Conservation (phyloP, 2,888 invertebrate genomes). For the Andricus quercusramuli region DNA sequence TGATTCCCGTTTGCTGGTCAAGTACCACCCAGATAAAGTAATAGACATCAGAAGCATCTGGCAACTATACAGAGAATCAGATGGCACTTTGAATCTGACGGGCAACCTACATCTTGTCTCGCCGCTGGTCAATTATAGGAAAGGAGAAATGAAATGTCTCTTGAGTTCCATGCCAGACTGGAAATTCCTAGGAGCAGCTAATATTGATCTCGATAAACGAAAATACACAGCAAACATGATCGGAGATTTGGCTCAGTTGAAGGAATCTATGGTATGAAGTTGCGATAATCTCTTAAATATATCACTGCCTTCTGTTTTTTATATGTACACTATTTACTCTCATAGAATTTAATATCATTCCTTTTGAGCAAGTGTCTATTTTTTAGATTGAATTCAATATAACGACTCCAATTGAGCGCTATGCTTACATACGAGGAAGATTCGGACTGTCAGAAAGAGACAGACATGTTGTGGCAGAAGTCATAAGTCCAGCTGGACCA, state of each 20-base stretch:
- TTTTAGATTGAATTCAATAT: constrained; percentile 81
- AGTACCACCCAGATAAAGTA: constrained; percentile 85
- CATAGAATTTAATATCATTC: neutral
- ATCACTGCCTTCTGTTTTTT: no score
- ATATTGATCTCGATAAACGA: constrained; percentile 86
- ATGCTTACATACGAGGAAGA: constrained; percentile 83
- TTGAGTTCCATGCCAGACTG: constrained; percentile 83
- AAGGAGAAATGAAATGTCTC: constrained; percentile 85
- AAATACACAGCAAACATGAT: constrained; percentile 81
- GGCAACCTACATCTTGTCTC: constrained; percentile 84
- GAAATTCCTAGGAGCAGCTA: constrained; percentile 85
- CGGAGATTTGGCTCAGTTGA: constrained; percentile 85
- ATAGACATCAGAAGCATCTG: constrained; percentile 87
- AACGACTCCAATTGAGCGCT: constrained; percentile 86
- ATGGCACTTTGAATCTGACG: constrained; percentile 82
- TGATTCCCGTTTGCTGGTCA: constrained; percentile 78
- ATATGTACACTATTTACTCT: neutral
- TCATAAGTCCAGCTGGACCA: constrained; percentile 85
- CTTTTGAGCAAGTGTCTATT: neutral
- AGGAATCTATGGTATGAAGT: constrained; percentile 83
- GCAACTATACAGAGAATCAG: constrained; percentile 81
- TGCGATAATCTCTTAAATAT: no score
- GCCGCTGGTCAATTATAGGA: constrained; percentile 84
- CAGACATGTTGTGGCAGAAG: constrained; percentile 86
- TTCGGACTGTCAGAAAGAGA: constrained; percentile 87